Evolutionary conservation across 2,797 vertebrate genomes (phyloP).

Genomic region (Yasuhikotakia modesta): DNA sequence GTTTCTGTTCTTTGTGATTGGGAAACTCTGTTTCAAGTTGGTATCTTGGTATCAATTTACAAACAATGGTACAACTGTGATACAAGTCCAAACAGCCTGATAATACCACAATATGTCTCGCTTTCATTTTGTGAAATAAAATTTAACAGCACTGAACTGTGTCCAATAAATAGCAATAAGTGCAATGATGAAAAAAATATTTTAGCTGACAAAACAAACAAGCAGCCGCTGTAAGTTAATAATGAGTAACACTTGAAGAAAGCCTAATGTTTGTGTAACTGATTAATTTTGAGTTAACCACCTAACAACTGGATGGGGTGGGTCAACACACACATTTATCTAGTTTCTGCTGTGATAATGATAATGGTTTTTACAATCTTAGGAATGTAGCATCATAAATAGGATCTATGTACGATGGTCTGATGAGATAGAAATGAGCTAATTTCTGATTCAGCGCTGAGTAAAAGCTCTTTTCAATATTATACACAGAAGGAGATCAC

Average conservation of each 20-base stretch:
- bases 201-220: slow-evolving; percentile 37
- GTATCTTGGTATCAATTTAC: no score
- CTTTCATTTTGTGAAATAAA: no score
- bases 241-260: slow-evolving; percentile 36
- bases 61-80: no score
- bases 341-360: slow-evolving; percentile 40
- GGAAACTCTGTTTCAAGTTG: slow-evolving; percentile 2
- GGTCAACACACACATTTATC: slow-evolving; percentile 34
- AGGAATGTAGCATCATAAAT: slow-evolving; percentile 37
- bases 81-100: no score
- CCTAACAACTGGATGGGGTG: slow-evolving; percentile 11
- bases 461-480: slow-evolving; percentile 44
- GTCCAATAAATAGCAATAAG: neutral
- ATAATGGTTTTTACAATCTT: slow-evolving; percentile 33
- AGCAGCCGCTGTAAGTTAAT: slow-evolving; percentile 9
- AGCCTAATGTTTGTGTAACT: slow-evolving; percentile 35
- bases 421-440: slow-evolving; percentile 41
- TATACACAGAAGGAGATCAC: slow-evolving; percentile 32
- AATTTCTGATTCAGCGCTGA: slow-evolving; percentile 36
- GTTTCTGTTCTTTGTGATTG: slow-evolving; percentile 31
- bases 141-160: no score
- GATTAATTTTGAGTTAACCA: slow-evolving; percentile 33
- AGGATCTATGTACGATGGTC: slow-evolving; percentile 32
- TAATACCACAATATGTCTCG: no score
- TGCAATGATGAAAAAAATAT: neutral